Evolutionary conservation across 2,888 invertebrate genomes (phyloP).

Genomic region (Lutraria lutraria): DNA sequence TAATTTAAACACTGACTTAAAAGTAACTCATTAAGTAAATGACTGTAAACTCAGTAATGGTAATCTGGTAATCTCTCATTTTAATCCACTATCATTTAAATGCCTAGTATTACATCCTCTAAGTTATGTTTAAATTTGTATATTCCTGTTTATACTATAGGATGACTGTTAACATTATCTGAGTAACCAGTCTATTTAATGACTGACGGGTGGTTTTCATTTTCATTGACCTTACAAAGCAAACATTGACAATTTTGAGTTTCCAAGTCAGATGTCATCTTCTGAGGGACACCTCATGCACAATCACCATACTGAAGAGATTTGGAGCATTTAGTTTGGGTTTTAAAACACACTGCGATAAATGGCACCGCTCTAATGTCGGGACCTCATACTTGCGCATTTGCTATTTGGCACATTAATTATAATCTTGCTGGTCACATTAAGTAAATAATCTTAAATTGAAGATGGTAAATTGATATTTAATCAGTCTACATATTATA

Average conservation of each 20-base stretch:
- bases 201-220: background rate
- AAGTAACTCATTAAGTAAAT: too few relatives aligned
- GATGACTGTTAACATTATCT: background rate
- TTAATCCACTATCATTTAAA: background rate
- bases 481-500: constrained; percentile 46
- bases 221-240: constrained; percentile 1
- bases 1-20: too few relatives aligned
- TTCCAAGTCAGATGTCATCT: background rate
- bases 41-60: too few relatives aligned
- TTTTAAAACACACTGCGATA: constrained; percentile 39
- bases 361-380: background rate
- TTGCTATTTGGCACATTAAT: constrained; percentile 47
- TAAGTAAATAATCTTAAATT: constrained; percentile 49
- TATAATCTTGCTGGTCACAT: constrained; percentile 35
- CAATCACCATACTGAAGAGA: constrained; percentile 28
- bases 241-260: constrained; percentile 33
- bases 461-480: constrained; percentile 40
- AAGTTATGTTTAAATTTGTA: background rate
- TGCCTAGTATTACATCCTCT: background rate
- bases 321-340: constrained; percentile 41
- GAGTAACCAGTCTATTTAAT: background rate
- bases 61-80: too few relatives aligned
- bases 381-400: constrained; percentile 29
- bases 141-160: background rate
- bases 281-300: constrained; percentile 26